A percentile compares a stretch with the other conserved stretches of the same genome.
Evolutionary conservation across 2,888 invertebrate genomes (phyloP).

Genomic region (Drosophila phalerata): DNA sequence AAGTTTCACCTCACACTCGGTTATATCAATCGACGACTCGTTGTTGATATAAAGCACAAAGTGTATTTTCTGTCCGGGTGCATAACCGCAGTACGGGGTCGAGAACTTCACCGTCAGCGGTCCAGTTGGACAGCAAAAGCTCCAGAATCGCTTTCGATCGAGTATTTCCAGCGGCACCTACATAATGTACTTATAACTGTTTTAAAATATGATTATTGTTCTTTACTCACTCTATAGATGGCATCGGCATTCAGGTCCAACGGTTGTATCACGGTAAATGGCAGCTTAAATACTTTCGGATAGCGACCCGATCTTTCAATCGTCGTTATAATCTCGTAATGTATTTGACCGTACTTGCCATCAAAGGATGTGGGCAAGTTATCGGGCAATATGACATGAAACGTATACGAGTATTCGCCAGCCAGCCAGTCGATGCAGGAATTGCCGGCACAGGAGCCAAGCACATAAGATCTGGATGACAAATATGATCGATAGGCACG

Average conservation of each 20-base stretch:
- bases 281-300: conserved; percentile 92
- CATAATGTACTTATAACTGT: background rate
- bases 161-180: conserved; percentile 84
- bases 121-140: conserved; percentile 85
- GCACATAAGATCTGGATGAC: conserved; percentile 83
- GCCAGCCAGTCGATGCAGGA: conserved; percentile 88
- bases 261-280: conserved; percentile 92
- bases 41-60: conserved; percentile 91
- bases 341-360: conserved; percentile 90
- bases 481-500: conserved; percentile 85
- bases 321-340: conserved; percentile 92
- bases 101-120: conserved; percentile 85
- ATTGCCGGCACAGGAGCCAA: conserved; percentile 86
- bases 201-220: no score
- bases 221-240: conserved; percentile 88
- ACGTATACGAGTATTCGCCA: conserved; percentile 91
- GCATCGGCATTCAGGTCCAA: conserved; percentile 92
- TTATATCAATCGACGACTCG: conserved; percentile 89
- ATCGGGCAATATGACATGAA: conserved; percentile 88
- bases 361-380: conserved; percentile 93
- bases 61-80: conserved; percentile 91
- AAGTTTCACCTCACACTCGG: conserved; percentile 88
- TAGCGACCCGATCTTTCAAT: conserved; percentile 94
- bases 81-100: conserved; percentile 90
- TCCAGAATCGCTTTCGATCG: conserved; percentile 85